Base-by-base conservation (phyloP, 2,797 vertebrate species). In the Malacoctenus gilli region DNA sequence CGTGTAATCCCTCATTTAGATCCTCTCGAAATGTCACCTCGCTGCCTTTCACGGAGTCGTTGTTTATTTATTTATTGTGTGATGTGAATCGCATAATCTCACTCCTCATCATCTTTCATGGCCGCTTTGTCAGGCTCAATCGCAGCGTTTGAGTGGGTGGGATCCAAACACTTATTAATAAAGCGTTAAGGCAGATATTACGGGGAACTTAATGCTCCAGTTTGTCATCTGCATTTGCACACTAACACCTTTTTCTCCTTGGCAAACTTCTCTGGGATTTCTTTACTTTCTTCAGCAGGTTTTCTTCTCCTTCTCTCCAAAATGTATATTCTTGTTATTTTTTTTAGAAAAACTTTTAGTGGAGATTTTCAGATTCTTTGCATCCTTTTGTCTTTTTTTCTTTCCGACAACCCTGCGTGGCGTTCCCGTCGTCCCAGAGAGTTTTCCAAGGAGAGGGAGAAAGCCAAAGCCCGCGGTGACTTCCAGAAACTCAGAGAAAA, bases 361-460 rank as follows among this genome's bases (percentile, higher is more conserved):
- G 25, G 6, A 30, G 53, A 69, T 69, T 69, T 63, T 69, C 67
- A 69, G 67, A 69, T 69, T 69, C 35, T 59, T 42, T 75, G 51
- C 25, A 39, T 12, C 61, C 18, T 68, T 40, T 48, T 42, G 36
- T 60, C 25, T 58, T 15, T 14, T 47, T 30, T 8, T 57, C 6
- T 80, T 31, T 79, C 38, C 68, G 64, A 82, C 65, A 82, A 83
- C 74, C 73, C 44, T 37, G 40, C 50, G 23, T 62, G 54, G 32
- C 47, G 41, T 46, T 65, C 40, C 63, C 59, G 1, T 71, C 55
- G 34, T 72, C 48, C 22, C 82, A 98, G 96, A 88, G 96, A 99
- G 92, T 99, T 99, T 90, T 99, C 97, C 79, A 99, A 99, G 89
- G 97, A 99, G 76, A 93, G 97, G 68, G 97, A 99, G 84, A 99